Evolutionary conservation across 1,140 invertebrate species (phyloP), one percentile per base, ranked within the genome.

Genomic region (Gonioctena quinquepunctata): DNA sequence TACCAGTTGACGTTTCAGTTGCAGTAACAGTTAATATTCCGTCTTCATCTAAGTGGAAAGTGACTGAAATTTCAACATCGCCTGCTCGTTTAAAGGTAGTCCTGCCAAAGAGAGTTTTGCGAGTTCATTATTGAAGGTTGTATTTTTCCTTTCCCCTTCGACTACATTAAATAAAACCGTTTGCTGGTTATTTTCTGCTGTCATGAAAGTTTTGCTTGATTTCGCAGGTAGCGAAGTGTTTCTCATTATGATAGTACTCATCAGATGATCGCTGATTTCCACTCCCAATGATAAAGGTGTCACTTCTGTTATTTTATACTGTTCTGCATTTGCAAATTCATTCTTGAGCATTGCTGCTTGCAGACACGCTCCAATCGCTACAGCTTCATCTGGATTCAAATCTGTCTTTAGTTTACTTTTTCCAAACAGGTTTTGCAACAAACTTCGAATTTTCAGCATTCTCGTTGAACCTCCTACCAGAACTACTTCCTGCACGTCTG

Each of bases 21-120:
- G 71, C 71, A 52, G 22, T 61, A 7, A 70, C 59, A 19, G 56
- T 70, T 23, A 77, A 52, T 63, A 77, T 77, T 21, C 75, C 73
- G 16, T 75, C 71, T 33, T 70, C 27, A 60, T 75, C 68, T 25
- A 75, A 48, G n/a, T 5, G 19, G 50, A 75, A 63, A 0, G 22
- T 66, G 2, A 70, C 59, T 26, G 2, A 0, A 18, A 73, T 27
- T 4, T 18, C 1, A 68, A 50, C 52, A 13, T 63, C n/a, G 1
- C 70, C 71, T 1, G 60, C 8, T 13, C 33, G 33, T 42, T 42
- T 42, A 2, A n/a, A 3, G 33, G 33, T n/a, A 42, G 16, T 42
- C 3, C 59, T 60, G 16, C 56, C 33, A 19, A 22, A 22, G 48
- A 59, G 28, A 18, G 70, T 21, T 28, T 2, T 3, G 59, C 71